Percentiles rank a stretch among this genome's conserved stretches.
These are phyloP conservation scores for Carassius carassius DNA, from an alignment of 2,113 vertebrate genomes.

Conservation along the genomic window DNA sequence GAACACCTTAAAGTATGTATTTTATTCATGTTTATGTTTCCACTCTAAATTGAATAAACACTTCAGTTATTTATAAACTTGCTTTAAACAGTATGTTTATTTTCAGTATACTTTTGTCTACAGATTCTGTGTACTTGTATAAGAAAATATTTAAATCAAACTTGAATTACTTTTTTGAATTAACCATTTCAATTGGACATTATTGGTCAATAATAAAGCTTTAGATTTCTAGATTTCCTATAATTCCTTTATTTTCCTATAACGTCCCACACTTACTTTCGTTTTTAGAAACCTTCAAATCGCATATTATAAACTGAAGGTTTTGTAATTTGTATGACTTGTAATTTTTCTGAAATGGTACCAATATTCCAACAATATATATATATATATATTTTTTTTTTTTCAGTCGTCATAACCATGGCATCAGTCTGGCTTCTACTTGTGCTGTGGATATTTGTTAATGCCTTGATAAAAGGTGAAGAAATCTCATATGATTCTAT, in stretches of 20 bases:
- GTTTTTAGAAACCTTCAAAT: not conserved
- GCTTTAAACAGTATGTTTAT: not conserved
- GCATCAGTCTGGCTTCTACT: constrained; percentile 59
- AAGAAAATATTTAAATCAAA: not conserved
- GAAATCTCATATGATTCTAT: too few relatives aligned
- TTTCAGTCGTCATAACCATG: constrained; percentile 71
- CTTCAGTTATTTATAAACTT: not conserved
- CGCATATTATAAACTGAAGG: not conserved
- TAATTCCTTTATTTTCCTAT: not conserved
- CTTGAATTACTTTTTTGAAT: not conserved
- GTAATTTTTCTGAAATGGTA: not conserved
- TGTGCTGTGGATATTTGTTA: constrained; percentile 59
- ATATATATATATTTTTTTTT: not conserved
- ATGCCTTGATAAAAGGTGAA: constrained; percentile 62
- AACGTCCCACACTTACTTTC: not conserved
- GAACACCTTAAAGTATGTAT: constrained; percentile 7
- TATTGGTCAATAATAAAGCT: not conserved
- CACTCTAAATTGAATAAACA: not conserved
- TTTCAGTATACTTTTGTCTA: too few relatives aligned
- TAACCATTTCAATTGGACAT: not conserved
- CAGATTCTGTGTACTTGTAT: not conserved
- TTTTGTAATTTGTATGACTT: not conserved
- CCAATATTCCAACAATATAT: not conserved
- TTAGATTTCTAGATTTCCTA: not conserved
- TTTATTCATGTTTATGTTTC: not conserved